Conservation (phyloP, 2,888 invertebrate genomes). For the Spodoptera littoralis region DNA sequence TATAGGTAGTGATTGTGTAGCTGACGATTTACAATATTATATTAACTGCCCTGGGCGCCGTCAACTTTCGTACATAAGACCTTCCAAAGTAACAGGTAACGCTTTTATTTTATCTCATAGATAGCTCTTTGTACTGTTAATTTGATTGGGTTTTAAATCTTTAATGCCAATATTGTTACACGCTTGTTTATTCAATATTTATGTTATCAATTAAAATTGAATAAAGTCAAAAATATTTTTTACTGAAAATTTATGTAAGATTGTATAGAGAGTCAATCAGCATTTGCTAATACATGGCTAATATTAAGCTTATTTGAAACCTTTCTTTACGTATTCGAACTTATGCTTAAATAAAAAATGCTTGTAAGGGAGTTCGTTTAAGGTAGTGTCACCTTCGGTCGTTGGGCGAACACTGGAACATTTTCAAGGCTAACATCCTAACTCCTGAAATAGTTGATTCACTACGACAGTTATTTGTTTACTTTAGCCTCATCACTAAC, state of each 20-base stretch:
- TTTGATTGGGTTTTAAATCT: slow-evolving; percentile 11
- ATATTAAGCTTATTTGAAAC: too few relatives aligned
- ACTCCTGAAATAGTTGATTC: slow-evolving; percentile 25
- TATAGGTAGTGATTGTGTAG: slow-evolving; percentile 40
- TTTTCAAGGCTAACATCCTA: slow-evolving; percentile 32
- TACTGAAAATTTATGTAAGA: too few relatives aligned
- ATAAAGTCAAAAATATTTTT: too few relatives aligned
- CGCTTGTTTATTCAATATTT: too few relatives aligned
- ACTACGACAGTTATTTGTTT: slow-evolving; percentile 6
- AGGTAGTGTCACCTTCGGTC: slow-evolving; percentile 41
- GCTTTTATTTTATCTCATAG: slow-evolving; percentile 27
- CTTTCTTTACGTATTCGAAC: too few relatives aligned
- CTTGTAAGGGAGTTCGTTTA: slow-evolving; percentile 9
- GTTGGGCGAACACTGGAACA: slow-evolving; percentile 31
- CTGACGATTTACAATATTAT: slow-evolving; percentile 26
- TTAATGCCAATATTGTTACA: background rate
- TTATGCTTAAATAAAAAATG: too few relatives aligned
- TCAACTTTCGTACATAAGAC: slow-evolving; percentile 45
- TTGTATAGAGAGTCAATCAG: too few relatives aligned
- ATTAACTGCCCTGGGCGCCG: slow-evolving; percentile 27
- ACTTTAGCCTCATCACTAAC: slow-evolving; percentile 13
- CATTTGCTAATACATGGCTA: too few relatives aligned
- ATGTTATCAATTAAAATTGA: too few relatives aligned
- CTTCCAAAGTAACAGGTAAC: slow-evolving; percentile 59
- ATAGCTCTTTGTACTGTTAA: slow-evolving; percentile 9